Evolutionary conservation across 2,888 invertebrate genomes (phyloP).

Genomic region (Mesoligia furuncula): DNA sequence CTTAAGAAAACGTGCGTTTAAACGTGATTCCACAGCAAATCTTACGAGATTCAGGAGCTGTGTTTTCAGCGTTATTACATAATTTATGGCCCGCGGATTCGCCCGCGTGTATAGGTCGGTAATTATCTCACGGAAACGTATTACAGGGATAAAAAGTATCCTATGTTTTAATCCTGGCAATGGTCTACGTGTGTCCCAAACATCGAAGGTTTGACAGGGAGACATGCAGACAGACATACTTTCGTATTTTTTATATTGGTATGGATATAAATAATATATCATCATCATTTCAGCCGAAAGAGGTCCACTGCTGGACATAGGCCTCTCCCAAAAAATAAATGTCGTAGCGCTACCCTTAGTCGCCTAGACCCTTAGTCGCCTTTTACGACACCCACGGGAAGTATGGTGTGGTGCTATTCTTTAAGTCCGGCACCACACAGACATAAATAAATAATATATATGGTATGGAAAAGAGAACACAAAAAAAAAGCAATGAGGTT

Average conservation of each 20-base stretch:
- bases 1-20: conserved; percentile 28
- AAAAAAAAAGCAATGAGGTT: too few relatives aligned
- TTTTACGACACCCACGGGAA: too few relatives aligned
- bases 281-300: too few relatives aligned
- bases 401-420: too few relatives aligned
- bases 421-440: too few relatives aligned
- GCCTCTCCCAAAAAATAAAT: too few relatives aligned
- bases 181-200: neutral
- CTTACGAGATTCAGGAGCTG: conserved; percentile 15
- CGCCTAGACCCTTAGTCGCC: too few relatives aligned
- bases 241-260: neutral
- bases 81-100: conserved; percentile 11
- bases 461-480: neutral
- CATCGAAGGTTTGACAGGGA: neutral
- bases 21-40: conserved; percentile 34
- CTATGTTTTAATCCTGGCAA: neutral
- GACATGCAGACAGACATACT: neutral
- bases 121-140: neutral
- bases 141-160: neutral
- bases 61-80: conserved; percentile 26
- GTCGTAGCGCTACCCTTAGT: too few relatives aligned
- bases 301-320: too few relatives aligned
- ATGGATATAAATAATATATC: too few relatives aligned
- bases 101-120: neutral
- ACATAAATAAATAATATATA: neutral